Percentiles rank a stretch among this genome's conserved stretches.
These are phyloP conservation scores for Peucedramus taeniatus DNA, from an alignment of 2,113 vertebrate species.

Conservation along the genomic window DNA sequence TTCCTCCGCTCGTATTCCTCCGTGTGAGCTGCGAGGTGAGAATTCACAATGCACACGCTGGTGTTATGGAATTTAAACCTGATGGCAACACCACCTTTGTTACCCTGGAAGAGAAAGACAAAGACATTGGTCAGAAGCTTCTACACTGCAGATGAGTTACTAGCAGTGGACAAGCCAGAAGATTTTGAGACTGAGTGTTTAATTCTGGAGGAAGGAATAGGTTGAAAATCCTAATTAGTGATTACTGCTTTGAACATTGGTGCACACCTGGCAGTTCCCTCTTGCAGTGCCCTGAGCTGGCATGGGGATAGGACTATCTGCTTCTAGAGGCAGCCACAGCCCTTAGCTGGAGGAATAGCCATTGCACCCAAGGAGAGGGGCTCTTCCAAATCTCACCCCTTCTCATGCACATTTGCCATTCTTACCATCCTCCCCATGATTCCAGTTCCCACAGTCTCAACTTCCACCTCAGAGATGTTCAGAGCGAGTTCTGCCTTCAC, in stretches of 20 bases:
- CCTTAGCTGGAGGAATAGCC: not conserved
- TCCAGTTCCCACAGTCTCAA: constrained; percentile 92
- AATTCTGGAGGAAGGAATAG: not conserved
- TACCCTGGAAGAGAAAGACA: constrained; percentile 78
- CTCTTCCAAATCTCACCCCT: not conserved
- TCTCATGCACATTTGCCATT: not conserved
- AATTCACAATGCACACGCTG: constrained; percentile 90
- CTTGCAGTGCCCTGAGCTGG: not conserved
- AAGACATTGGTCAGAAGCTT: not conserved
- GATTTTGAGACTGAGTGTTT: not conserved
- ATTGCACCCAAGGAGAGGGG: not conserved
- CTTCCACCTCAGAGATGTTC: constrained; percentile 86
- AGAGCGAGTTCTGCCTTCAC: constrained; percentile 86
- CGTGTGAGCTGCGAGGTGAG: constrained; percentile 89
- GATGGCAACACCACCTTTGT: constrained; percentile 93
- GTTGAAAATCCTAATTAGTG: not conserved
- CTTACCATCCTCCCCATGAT: constrained; percentile 98
- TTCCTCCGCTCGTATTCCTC: constrained; percentile 93
- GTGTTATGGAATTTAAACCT: constrained; percentile 94
- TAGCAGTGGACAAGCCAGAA: not conserved
- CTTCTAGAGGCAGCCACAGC: not conserved
- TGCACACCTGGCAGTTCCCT: not conserved
- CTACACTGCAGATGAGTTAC: not conserved
- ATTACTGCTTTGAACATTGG: not conserved
- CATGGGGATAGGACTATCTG: not conserved